Evolutionary conservation across 2,888 invertebrate species (phyloP).

Genomic region (Tenthredo amoena): DNA sequence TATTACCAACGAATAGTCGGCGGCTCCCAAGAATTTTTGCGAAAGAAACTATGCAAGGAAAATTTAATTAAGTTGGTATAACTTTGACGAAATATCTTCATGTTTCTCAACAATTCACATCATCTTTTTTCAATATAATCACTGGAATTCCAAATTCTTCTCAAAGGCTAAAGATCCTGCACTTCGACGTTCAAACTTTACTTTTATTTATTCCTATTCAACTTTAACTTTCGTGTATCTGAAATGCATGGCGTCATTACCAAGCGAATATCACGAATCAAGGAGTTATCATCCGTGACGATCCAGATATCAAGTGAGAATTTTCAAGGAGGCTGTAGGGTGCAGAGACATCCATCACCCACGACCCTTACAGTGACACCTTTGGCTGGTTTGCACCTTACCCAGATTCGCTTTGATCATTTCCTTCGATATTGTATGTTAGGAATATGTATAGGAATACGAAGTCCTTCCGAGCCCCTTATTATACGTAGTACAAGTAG

Average conservation of each 20-base stretch:
- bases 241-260: not conserved
- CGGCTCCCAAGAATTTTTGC: not conserved
- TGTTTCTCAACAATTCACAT: not conserved
- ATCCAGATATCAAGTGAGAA: not conserved
- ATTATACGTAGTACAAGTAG: not conserved
- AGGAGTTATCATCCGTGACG: not conserved
- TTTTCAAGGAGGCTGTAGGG: slow-evolving; percentile 16
- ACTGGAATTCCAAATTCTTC: not conserved
- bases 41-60: not conserved
- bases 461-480: not conserved
- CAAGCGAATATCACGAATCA: not conserved
- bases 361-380: slow-evolving; percentile 13
- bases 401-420: slow-evolving; percentile 39
- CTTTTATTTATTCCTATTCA: not conserved
- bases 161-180: not conserved
- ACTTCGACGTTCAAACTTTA: not conserved
- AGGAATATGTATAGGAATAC: not conserved
- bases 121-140: not conserved
- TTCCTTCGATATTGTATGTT: not conserved
- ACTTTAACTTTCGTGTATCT: not conserved
- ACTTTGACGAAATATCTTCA: not conserved
- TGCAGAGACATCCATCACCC: slow-evolving; percentile 30
- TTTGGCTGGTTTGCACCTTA: not conserved
- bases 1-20: not conserved
- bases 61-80: slow-evolving; percentile 6